These are phyloP conservation scores for Eueides isabella DNA, from an alignment of 1,140 invertebrate species.

Conservation along the genomic window DNA sequence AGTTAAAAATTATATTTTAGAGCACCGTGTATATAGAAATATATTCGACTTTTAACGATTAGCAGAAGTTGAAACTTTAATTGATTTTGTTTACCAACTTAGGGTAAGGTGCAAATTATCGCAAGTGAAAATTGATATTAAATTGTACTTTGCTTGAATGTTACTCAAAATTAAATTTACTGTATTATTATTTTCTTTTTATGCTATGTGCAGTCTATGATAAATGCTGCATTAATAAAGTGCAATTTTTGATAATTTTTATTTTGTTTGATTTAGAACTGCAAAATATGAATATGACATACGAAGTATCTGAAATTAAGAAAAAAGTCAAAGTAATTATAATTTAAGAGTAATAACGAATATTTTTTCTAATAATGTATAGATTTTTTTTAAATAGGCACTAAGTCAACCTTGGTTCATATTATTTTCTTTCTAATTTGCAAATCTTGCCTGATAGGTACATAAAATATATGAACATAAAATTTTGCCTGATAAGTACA, in stretches of 20 bases:
- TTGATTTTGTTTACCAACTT: slow-evolving; percentile 55
- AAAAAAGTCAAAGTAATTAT: no score
- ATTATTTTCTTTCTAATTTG: no score
- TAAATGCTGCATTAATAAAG: no score
- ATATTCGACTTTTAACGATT: slow-evolving; percentile 28
- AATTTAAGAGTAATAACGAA: no score
- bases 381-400: no score
- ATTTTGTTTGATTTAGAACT: slow-evolving; percentile 66
- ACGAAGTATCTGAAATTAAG: slow-evolving; percentile 64
- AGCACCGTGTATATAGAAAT: background rate
- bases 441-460: no score
- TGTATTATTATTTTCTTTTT: background rate
- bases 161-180: background rate
- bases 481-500: no score
- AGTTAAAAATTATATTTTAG: background rate
- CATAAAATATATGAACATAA: no score
- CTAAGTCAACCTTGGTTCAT: no score
- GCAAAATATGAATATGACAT: slow-evolving; percentile 76
- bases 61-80: slow-evolving; percentile 43
- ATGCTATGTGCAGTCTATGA: no score
- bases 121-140: slow-evolving; percentile 12
- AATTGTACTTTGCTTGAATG: background rate
- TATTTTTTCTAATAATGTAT: no score
- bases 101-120: slow-evolving; percentile 40
- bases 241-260: no score